Base-by-base conservation (phyloP, 2,888 invertebrate species). In the Drosophila birchii region DNA sequence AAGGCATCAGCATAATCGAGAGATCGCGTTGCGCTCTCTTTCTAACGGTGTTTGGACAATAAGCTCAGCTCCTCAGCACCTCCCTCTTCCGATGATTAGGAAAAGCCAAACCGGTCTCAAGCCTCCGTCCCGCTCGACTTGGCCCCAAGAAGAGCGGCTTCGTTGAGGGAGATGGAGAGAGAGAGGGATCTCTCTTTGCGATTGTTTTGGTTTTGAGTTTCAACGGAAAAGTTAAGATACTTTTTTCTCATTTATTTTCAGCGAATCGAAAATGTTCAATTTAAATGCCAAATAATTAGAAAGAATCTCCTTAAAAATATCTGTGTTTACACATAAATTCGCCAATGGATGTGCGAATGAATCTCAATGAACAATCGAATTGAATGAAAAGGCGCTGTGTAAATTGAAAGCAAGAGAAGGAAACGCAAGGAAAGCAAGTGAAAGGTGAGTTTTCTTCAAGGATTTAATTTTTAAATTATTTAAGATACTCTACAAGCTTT, bases 1-100 rank as follows among this genome's bases (percentile, higher is more conserved):
- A 80, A 78, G 83, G 73, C 47, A 80, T 75, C 76, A 86, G 70
- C 83, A 88, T 76, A 78, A 86, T 80, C 74, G 68, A 63, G 67
- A 34, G 47, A 62, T 49, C 61, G 51, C 64, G 43, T 38, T 47
- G 23, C 23, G 76, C 70, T 76, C 75, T 61, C 60, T 63, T 51
- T 67, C 86, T 84, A 88, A 84, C 84, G 84, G 84, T 82, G 80
- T 75, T 86, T 85, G 75, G 70, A 59, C 72, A 73, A 75, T 64
- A 70, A 39, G 32, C 57, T 53, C 51, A 11, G 4, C 34, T 11
- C 34, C 34, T 11, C 34, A 12, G 11, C 34, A 12, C 47, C 47
- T 38, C 23, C 34, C 26, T 29, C 38, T 51, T 16, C 44, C 44
- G 20, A 36, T 51, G 64, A 76, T 82, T 73, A 73, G 79, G 73